Conservation (phyloP, 2,888 invertebrate genomes). For the Anoplius nigerrimus region DNA sequence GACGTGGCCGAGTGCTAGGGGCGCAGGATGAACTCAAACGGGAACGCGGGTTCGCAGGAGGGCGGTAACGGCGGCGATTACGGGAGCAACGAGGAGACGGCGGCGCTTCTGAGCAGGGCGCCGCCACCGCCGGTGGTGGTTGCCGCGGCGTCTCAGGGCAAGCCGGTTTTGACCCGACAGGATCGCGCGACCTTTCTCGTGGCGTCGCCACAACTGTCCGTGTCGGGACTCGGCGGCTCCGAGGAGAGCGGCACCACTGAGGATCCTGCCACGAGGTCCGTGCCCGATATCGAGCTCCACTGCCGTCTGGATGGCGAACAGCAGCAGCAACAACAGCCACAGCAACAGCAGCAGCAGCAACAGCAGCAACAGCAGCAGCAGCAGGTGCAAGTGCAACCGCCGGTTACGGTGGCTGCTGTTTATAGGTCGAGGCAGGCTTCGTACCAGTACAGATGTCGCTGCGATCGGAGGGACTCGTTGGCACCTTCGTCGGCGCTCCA, state of each 20-base stretch:
- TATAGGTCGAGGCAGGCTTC: constrained; percentile 56
- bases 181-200: constrained; percentile 88
- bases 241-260: constrained; percentile 86
- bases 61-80: constrained; percentile 69
- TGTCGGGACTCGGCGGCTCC: constrained; percentile 83
- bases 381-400: constrained; percentile 51
- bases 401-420: constrained; percentile 25
- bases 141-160: constrained; percentile 72
- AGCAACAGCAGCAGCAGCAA: constrained; percentile 48
- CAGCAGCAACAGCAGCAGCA: constrained; percentile 61
- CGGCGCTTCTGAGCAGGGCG: constrained; percentile 84
- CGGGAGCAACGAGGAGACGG: constrained; percentile 88
- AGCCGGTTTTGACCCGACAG: constrained; percentile 90
- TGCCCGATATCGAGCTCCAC: constrained; percentile 89
- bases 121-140: constrained; percentile 76
- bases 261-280: constrained; percentile 84
- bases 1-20: constrained; percentile 30
- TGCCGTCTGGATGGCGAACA: constrained; percentile 79
- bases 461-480: constrained; percentile 88
- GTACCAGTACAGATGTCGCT: constrained; percentile 78
- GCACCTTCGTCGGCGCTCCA: constrained; percentile 85
- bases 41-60: constrained; percentile 66
- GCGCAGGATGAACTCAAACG: constrained; percentile 68
- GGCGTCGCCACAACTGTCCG: constrained; percentile 83
- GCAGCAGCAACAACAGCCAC: constrained; percentile 67